Evolutionary conservation across 2,888 invertebrate species (phyloP).

Genomic region (Maniola hyperantus): DNA sequence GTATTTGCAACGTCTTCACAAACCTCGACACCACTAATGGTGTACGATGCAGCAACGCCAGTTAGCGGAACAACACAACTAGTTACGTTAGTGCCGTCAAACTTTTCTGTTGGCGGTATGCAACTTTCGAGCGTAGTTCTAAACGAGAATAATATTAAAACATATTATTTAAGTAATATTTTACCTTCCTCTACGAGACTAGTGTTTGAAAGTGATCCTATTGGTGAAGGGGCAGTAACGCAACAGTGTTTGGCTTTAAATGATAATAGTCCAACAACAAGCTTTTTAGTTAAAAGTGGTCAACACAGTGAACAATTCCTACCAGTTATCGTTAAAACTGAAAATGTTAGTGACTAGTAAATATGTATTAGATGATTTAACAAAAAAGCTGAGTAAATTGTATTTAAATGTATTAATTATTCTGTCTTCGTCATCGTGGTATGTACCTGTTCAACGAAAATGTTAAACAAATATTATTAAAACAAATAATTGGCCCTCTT

Average conservation of each 20-base stretch:
- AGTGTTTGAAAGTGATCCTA: neutral
- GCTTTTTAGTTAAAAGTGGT: neutral
- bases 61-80: neutral
- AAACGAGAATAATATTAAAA: neutral
- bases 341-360: neutral
- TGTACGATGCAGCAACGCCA: neutral
- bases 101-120: neutral
- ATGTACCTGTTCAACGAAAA: too few relatives aligned
- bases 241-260: neutral
- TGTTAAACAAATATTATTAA: too few relatives aligned
- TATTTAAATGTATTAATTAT: too few relatives aligned
- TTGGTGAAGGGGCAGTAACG: neutral
- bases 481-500: too few relatives aligned
- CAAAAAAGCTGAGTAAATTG: too few relatives aligned
- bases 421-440: too few relatives aligned
- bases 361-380: too few relatives aligned
- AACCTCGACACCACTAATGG: neutral
- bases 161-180: slow-evolving; percentile 1
- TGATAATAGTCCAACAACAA: neutral
- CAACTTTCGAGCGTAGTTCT: neutral
- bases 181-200: neutral
- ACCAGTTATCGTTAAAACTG: slow-evolving; percentile 1
- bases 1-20: neutral
- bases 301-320: neutral
- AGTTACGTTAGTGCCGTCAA: neutral